A percentile compares a stretch with the other conserved stretches of the same genome.
phyloP scores from a whole-genome alignment of 2,797 vertebrate species.

The Geotrypetes seraphini region DNA sequence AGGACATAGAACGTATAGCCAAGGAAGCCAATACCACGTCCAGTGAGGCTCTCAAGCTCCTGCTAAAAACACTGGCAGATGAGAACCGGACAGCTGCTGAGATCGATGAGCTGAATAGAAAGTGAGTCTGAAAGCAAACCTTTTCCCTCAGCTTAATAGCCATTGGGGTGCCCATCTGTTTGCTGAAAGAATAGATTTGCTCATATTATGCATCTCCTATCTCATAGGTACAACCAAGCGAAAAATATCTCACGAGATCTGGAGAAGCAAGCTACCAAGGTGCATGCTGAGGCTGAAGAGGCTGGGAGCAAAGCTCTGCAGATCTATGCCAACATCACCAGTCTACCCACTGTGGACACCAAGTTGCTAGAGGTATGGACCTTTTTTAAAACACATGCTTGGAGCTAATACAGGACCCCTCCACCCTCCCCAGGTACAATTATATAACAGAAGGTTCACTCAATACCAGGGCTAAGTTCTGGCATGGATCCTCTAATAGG shows the following conservation, averaged over 20 bases:
- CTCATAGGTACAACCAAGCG: constrained; percentile 77
- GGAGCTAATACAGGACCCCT: too few relatives aligned
- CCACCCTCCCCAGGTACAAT: too few relatives aligned
- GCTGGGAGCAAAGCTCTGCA: constrained; percentile 78
- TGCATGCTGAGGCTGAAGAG: constrained; percentile 75
- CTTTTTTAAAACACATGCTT: not conserved
- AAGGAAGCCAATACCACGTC: constrained; percentile 88
- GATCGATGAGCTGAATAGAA: constrained; percentile 83
- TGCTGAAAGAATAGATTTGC: too few relatives aligned
- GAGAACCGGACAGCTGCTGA: constrained; percentile 73
- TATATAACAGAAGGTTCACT: too few relatives aligned
- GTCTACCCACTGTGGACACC: constrained; percentile 70
- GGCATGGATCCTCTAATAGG: too few relatives aligned
- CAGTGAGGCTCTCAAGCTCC: constrained; percentile 75
- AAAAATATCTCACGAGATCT: constrained; percentile 81
- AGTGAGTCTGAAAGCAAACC: constrained; percentile 62
- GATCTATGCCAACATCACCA: constrained; percentile 84
- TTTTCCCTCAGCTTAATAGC: too few relatives aligned
- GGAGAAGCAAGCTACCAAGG: constrained; percentile 79
- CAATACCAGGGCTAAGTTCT: too few relatives aligned
- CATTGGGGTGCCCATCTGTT: too few relatives aligned
- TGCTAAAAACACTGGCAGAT: constrained; percentile 74
- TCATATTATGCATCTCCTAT: not conserved
- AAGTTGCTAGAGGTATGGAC: constrained; percentile 67
- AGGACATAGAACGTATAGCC: constrained; percentile 83